Evolutionary conservation across 2,797 vertebrate genomes (phyloP).

Genomic region (Anas bernieri): DNA sequence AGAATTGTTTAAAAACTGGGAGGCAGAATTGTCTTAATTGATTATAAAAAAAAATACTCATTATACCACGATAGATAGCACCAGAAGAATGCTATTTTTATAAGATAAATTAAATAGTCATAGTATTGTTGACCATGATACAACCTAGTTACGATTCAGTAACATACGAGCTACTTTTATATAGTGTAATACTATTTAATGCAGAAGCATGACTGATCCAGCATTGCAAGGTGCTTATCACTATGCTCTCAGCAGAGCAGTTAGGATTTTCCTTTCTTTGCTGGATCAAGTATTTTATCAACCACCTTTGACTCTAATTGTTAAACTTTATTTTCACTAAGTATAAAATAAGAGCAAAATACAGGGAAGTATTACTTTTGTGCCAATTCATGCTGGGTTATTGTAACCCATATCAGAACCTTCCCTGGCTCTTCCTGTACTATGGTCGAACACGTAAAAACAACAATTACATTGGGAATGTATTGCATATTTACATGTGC

Average conservation of each 20-base stretch:
- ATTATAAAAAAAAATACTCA: background rate
- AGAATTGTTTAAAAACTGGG: background rate
- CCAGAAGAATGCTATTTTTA: background rate
- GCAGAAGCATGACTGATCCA: background rate
- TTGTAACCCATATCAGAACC: slow-evolving; percentile 80
- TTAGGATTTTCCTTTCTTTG: slow-evolving; percentile 33
- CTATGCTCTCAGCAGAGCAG: background rate
- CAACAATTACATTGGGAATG: slow-evolving; percentile 71
- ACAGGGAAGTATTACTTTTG: slow-evolving; percentile 73
- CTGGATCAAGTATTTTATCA: slow-evolving; percentile 12
- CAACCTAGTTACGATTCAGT: background rate
- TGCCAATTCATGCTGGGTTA: slow-evolving; percentile 67
- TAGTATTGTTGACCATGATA: background rate
- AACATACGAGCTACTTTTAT: background rate
- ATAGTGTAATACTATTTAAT: background rate
- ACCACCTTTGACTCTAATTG: slow-evolving; percentile 55
- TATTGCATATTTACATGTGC: slow-evolving; percentile 73
- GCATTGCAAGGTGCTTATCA: background rate
- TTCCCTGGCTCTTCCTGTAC: slow-evolving; percentile 77
- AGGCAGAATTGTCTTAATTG: background rate
- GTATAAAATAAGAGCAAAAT: slow-evolving; percentile 76
- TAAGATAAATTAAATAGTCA: background rate
- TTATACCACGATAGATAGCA: background rate
- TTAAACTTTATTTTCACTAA: slow-evolving; percentile 57
- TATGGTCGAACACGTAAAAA: slow-evolving; percentile 43